Evolutionary conservation across 2,797 vertebrate genomes (phyloP).

Genomic region (Eidolon dupreanum): DNA sequence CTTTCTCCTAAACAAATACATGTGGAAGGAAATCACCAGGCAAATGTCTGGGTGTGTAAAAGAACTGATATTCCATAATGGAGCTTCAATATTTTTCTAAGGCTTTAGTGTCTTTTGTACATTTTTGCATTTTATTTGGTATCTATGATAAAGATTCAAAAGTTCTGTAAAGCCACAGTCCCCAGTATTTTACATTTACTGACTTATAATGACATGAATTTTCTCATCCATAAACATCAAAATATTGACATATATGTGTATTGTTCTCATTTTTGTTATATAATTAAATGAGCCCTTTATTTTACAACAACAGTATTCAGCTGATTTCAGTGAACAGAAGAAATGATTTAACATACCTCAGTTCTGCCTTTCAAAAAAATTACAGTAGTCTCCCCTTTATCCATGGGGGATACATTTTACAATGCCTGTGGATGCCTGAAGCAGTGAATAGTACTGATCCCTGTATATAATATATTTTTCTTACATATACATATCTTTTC

Average conservation of each 20-base stretch:
- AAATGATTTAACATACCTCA: background rate
- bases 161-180: background rate
- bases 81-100: background rate
- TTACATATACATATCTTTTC: background rate
- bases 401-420: background rate
- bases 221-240: background rate
- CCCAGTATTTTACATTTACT: background rate
- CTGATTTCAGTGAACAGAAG: background rate
- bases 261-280: background rate
- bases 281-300: background rate
- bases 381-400: background rate
- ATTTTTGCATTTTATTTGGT: background rate
- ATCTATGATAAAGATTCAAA: background rate
- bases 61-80: background rate
- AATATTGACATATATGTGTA: background rate
- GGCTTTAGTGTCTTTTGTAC: background rate
- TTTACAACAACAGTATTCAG: background rate
- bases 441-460: background rate
- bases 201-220: background rate
- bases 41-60: background rate
- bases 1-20: constrained; percentile 23
- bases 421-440: background rate
- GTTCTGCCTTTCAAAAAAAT: background rate
- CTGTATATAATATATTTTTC: background rate
- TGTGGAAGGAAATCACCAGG: background rate